phyloP scores from a whole-genome alignment of 1,140 invertebrate species.

The Drosophila kikkawai region DNA sequence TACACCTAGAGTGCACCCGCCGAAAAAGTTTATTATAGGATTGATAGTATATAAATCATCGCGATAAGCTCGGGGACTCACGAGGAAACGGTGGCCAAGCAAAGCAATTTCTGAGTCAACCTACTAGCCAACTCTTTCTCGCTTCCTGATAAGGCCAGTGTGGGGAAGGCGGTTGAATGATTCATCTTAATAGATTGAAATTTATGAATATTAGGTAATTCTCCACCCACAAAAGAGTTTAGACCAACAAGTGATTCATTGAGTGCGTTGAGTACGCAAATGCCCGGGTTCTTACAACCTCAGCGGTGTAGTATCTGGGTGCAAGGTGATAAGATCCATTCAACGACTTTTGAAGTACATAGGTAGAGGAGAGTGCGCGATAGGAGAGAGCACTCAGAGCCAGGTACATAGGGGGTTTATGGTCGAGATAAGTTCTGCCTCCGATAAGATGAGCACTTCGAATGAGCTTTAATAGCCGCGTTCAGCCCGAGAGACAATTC shows the following conservation, averaged over 20 bases:
- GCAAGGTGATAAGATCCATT: conserved; percentile 66
- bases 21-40: conserved; percentile 17
- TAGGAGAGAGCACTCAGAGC: conserved; percentile 15
- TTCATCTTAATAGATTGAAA: conserved; percentile 21
- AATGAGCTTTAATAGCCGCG: conserved; percentile 54
- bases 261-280: conserved; percentile 23
- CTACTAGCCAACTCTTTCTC: not conserved
- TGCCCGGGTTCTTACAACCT: conserved; percentile 10
- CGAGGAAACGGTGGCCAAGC: conserved; percentile 9
- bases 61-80: conserved; percentile 61
- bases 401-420: conserved; percentile 27
- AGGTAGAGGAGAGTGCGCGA: conserved; percentile 8
- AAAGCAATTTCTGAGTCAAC: conserved; percentile 17
- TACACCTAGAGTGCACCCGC: conserved; percentile 7
- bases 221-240: not conserved
- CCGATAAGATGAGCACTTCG: conserved; percentile 52
- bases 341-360: conserved; percentile 43
- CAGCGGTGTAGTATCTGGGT: conserved; percentile 38
- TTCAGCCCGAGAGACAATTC: conserved; percentile 20
- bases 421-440: conserved; percentile 45
- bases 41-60: conserved; percentile 31
- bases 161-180: conserved; percentile 9
- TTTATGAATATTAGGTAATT: not conserved
- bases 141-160: conserved; percentile 11
- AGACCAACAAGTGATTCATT: conserved; percentile 22